Evolutionary conservation across 2,888 invertebrate genomes (phyloP).

Genomic region (Aethes cnicana): DNA sequence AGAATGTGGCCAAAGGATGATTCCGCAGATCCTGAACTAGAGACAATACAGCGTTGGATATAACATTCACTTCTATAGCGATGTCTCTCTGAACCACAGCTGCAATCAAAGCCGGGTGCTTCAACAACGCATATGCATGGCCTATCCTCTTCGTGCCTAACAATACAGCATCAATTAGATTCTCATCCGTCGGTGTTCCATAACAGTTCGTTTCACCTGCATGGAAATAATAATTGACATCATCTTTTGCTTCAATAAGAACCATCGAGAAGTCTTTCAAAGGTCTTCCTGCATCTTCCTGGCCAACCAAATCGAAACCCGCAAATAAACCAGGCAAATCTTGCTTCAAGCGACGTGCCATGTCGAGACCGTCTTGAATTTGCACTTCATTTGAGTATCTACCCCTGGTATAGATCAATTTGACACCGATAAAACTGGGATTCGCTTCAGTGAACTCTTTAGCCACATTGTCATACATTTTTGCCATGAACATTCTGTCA

Average conservation of each 20-base stretch:
- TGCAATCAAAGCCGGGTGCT: conserved; percentile 86
- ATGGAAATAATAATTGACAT: conserved; percentile 87
- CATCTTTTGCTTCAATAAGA: conserved; percentile 72
- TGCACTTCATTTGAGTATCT: conserved; percentile 53
- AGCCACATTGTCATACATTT: conserved; percentile 79
- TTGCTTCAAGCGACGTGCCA: conserved; percentile 58
- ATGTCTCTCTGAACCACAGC: conserved; percentile 82
- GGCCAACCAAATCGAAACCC: conserved; percentile 92
- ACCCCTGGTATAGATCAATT: conserved; percentile 81
- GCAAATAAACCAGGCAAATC: conserved; percentile 86
- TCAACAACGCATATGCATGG: conserved; percentile 88
- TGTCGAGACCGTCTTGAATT: conserved; percentile 63
- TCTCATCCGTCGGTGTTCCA: conserved; percentile 85
- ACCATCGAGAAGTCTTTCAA: conserved; percentile 82
- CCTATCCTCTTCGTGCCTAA: conserved; percentile 89
- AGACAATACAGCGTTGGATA: conserved; percentile 89
- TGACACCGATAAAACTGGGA: conserved; percentile 86
- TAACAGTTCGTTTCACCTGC: conserved; percentile 91
- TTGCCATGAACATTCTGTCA: conserved; percentile 74
- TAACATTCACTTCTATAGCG: conserved; percentile 89
- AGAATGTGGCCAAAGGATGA: conserved; percentile 86
- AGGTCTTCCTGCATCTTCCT: conserved; percentile 88
- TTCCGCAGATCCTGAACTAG: conserved; percentile 88
- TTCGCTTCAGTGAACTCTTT: conserved; percentile 82
- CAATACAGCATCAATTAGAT: conserved; percentile 89